These are phyloP conservation scores for Drosophila kuntzei DNA, from an alignment of 2,888 invertebrate species.

Conservation along the genomic window DNA sequence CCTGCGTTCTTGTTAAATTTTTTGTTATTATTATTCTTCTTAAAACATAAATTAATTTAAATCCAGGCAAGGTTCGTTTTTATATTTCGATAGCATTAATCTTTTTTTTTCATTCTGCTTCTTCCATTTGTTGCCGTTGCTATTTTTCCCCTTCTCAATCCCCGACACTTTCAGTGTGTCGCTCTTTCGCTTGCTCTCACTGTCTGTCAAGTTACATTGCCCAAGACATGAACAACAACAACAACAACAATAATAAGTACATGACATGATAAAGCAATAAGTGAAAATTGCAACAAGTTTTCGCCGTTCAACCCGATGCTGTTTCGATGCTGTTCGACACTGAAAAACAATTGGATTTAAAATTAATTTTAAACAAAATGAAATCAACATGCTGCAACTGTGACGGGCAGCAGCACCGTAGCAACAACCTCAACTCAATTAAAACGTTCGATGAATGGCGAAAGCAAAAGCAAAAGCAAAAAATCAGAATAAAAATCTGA, in stretches of 20 bases:
- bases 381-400: slow-evolving; percentile 52
- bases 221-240: slow-evolving; percentile 38
- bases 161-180: neutral
- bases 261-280: slow-evolving; percentile 74
- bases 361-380: slow-evolving; percentile 68
- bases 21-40: slow-evolving; percentile 5
- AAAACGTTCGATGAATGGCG: slow-evolving; percentile 58
- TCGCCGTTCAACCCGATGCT: slow-evolving; percentile 34
- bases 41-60: slow-evolving; percentile 55
- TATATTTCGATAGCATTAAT: slow-evolving; percentile 53
- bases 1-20: neutral
- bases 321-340: slow-evolving; percentile 33
- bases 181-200: neutral
- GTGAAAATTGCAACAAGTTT: slow-evolving; percentile 75
- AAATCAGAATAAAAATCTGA: no score
- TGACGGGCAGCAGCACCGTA: slow-evolving; percentile 30
- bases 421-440: slow-evolving; percentile 68
- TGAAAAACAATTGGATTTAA: slow-evolving; percentile 69
- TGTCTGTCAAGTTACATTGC: slow-evolving; percentile 38
- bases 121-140: slow-evolving; percentile 5
- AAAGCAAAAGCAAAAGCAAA: slow-evolving; percentile 31
- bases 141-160: neutral
- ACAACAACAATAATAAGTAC: slow-evolving; percentile 27
- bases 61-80: slow-evolving; percentile 44
- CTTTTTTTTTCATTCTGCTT: slow-evolving; percentile 27